Conservation (phyloP, 1,140 invertebrate genomes). For the Drosophila eugracilis region DNA sequence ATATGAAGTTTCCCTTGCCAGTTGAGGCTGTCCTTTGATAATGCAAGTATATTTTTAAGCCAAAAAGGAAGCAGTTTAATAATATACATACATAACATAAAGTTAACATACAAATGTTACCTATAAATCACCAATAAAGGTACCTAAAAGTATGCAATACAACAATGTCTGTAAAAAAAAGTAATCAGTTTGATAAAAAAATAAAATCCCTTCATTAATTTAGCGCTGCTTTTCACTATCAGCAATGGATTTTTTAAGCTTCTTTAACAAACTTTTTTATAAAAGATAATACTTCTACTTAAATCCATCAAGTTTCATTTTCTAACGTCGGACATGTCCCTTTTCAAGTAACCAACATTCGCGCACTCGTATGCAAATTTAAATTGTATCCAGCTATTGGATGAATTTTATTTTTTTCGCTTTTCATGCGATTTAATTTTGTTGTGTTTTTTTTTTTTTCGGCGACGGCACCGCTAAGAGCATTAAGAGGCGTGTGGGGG, state of each 20-base stretch:
- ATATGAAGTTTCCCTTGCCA: neutral
- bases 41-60: neutral
- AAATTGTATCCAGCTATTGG: constrained; percentile 23
- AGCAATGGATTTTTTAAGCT: too few relatives aligned
- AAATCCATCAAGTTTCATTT: neutral
- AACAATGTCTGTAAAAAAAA: too few relatives aligned
- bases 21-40: neutral
- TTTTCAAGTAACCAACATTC: constrained; percentile 1
- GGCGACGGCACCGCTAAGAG: constrained; percentile 30
- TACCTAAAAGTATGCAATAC: neutral
- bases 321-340: neutral
- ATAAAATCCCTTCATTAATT: too few relatives aligned
- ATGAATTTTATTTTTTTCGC: constrained; percentile 13
- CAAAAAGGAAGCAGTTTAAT: too few relatives aligned
- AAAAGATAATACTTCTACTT: neutral
- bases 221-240: too few relatives aligned
- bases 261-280: neutral
- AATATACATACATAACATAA: too few relatives aligned
- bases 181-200: too few relatives aligned
- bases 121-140: neutral
- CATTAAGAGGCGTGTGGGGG: constrained; percentile 30
- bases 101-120: too few relatives aligned
- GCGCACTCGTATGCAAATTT: constrained; percentile 38
- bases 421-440: neutral
- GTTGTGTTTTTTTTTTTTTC: constrained; percentile 32